Conservation (phyloP, 2,797 vertebrate genomes). For the Schizothorax lantsangensis region DNA sequence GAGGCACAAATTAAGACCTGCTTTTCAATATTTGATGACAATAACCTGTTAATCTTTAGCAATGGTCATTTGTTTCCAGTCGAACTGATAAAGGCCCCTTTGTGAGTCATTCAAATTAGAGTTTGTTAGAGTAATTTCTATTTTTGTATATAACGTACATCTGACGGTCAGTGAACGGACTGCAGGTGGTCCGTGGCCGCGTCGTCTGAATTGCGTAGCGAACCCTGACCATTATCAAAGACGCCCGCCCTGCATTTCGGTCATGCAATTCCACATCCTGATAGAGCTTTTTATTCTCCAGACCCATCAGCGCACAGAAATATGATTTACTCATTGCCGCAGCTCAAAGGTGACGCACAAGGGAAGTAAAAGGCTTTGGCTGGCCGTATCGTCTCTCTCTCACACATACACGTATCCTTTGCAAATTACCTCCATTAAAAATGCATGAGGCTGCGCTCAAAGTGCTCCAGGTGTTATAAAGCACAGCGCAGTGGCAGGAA, state of each 20-base stretch:
- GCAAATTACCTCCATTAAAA: conserved; percentile 82
- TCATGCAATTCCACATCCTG: conserved; percentile 13
- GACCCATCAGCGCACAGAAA: conserved; percentile 37
- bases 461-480: conserved; percentile 80
- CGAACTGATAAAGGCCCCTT: neutral
- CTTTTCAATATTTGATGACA: neutral
- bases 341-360: conserved; percentile 42
- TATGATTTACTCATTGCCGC: conserved; percentile 29
- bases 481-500: conserved; percentile 71
- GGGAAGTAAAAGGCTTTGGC: conserved; percentile 41
- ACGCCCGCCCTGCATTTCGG: conserved; percentile 3
- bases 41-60: no score
- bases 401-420: conserved; percentile 63
- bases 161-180: neutral
- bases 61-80: neutral
- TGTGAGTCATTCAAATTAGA: neutral
- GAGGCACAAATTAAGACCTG: neutral
- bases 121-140: neutral
- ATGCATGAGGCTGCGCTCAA: conserved; percentile 76
- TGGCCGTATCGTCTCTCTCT: conserved; percentile 20
- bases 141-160: neutral
- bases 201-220: neutral
- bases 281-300: conserved; percentile 31
- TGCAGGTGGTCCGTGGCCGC: neutral
- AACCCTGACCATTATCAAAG: neutral